Evolutionary conservation across 1,140 invertebrate genomes (phyloP).

Genomic region (Cheumatopsyche charites): DNA sequence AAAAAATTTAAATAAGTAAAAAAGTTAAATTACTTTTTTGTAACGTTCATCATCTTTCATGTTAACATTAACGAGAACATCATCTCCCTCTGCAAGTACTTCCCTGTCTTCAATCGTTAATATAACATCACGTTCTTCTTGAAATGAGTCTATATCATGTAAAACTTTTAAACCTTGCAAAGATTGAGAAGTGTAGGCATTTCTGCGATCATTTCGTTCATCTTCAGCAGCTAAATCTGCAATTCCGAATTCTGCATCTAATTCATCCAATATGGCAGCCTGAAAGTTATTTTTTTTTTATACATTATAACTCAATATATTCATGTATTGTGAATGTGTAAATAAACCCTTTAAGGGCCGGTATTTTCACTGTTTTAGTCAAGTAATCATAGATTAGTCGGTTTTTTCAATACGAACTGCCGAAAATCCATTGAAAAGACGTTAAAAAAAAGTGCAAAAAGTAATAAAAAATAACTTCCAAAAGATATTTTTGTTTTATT

Average conservation of each 20-base stretch:
- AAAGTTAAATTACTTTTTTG: conserved; percentile 67
- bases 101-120: conserved; percentile 94
- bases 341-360: too few relatives aligned
- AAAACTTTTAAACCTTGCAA: conserved; percentile 87
- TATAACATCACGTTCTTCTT: conserved; percentile 84
- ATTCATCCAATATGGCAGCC: conserved; percentile 92
- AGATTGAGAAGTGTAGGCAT: conserved; percentile 71
- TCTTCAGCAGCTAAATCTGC: conserved; percentile 82
- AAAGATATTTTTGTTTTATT: too few relatives aligned
- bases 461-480: too few relatives aligned
- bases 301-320: too few relatives aligned
- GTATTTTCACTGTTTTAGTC: too few relatives aligned
- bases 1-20: conserved; percentile 15
- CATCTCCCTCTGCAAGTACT: conserved; percentile 86
- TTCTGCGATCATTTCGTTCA: conserved; percentile 65
- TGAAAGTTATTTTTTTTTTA: too few relatives aligned
- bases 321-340: too few relatives aligned
- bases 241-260: conserved; percentile 95
- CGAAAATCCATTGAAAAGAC: too few relatives aligned
- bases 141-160: conserved; percentile 81
- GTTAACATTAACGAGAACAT: conserved; percentile 96
- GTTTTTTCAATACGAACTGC: too few relatives aligned
- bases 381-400: too few relatives aligned
- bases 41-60: conserved; percentile 92
- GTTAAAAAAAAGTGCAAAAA: too few relatives aligned